Conservation (phyloP, 2,113 vertebrate genomes). For the Calcarius ornatus region DNA sequence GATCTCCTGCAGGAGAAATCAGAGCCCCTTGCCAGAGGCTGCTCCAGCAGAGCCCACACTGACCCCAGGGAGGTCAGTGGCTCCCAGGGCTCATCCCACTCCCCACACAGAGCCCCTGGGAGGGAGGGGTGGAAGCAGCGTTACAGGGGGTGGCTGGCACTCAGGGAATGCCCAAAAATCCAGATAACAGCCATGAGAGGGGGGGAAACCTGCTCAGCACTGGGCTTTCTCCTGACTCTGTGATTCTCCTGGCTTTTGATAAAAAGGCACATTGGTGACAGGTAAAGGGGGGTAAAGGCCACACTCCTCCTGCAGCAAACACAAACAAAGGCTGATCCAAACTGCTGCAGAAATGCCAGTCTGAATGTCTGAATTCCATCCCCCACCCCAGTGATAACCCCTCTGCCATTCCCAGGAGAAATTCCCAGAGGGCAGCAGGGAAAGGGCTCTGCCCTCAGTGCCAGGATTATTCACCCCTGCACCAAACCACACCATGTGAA, state of each 20-base stretch:
- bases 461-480: not conserved
- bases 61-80: fast-evolving
- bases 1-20: not conserved
- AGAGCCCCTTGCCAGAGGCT: not conserved
- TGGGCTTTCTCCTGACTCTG: not conserved
- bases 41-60: fast-evolving
- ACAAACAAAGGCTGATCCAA: not conserved
- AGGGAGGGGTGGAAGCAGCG: not conserved
- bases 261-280: not conserved
- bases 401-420: not conserved
- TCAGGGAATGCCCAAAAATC: not conserved
- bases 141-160: not conserved
- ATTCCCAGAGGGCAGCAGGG: not conserved
- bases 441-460: not conserved
- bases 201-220: not conserved
- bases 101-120: not conserved
- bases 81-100: fast-evolving
- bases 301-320: not conserved
- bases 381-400: not conserved
- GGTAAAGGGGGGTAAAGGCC: not conserved
- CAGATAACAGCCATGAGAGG: fast-evolving
- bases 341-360: not conserved
- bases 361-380: not conserved
- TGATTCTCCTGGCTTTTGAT: not conserved
- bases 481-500: fast-evolving